Evolutionary conservation across 1,140 invertebrate genomes (phyloP).

Genomic region (Papilio xuthus): DNA sequence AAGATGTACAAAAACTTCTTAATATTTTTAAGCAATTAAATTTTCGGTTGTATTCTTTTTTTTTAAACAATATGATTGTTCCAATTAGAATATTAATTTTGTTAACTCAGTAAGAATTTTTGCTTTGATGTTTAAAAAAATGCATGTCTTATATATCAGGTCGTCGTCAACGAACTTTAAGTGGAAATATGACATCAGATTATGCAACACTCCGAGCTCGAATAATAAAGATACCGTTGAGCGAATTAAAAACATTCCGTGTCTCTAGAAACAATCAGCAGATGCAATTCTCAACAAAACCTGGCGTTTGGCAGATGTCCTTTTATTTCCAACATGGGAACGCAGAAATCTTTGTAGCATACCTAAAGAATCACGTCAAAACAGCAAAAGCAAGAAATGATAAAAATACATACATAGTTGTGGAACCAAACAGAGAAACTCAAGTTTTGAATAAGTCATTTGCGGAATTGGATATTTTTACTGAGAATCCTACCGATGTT

Average conservation of each 20-base stretch:
- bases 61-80: no score
- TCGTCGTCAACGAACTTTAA: conserved; percentile 79
- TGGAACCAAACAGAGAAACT: conserved; percentile 84
- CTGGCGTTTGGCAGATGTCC: conserved; percentile 88
- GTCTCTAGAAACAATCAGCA: conserved; percentile 86
- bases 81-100: no score
- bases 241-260: conserved; percentile 86
- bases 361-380: conserved; percentile 83
- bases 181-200: conserved; percentile 80
- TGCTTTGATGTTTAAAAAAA: background rate
- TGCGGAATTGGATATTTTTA: conserved; percentile 91
- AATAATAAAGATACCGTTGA: conserved; percentile 84
- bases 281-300: conserved; percentile 87
- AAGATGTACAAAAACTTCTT: no score
- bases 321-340: conserved; percentile 94
- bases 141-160: conserved; percentile 49
- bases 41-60: no score
- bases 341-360: conserved; percentile 88
- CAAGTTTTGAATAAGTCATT: conserved; percentile 91
- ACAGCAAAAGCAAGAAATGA: conserved; percentile 86
- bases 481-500: conserved; percentile 85
- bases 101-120: background rate
- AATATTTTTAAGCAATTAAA: no score
- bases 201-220: conserved; percentile 80
- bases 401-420: conserved; percentile 86